Conservation (phyloP, 1,140 invertebrate species). For the Yoshiicerus persimilis region DNA sequence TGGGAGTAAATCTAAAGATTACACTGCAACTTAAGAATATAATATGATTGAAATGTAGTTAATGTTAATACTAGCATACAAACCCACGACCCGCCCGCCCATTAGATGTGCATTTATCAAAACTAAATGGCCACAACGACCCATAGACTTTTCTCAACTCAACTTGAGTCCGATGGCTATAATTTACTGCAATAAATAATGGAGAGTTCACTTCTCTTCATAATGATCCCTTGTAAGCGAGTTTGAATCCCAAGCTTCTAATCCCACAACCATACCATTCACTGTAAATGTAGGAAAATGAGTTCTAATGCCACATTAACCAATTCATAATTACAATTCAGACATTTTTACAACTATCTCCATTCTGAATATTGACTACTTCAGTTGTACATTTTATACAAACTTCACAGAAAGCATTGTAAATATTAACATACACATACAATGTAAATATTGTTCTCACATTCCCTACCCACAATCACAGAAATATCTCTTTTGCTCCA, state of each 20-base stretch:
- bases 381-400: background rate
- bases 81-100: conserved; percentile 34
- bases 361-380: background rate
- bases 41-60: conserved; percentile 39
- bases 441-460: background rate
- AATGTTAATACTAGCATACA: conserved; percentile 38
- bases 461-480: background rate
- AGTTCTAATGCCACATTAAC: background rate
- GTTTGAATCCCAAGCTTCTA: background rate
- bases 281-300: background rate
- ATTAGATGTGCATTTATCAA: conserved; percentile 39
- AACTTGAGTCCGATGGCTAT: conserved; percentile 20
- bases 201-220: conserved; percentile 22
- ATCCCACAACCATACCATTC: background rate
- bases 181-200: conserved; percentile 34
- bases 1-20: background rate
- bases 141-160: background rate
- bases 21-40: background rate
- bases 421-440: too few species aligned
- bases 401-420: too few species aligned
- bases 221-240: background rate
- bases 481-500: too few species aligned
- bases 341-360: background rate
- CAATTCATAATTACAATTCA: background rate
- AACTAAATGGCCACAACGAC: conserved; percentile 33